A percentile compares a stretch with the other conserved stretches of the same genome.
phyloP scores from a whole-genome alignment of 2,888 invertebrate genomes.

The Geotrupes spiniger region DNA sequence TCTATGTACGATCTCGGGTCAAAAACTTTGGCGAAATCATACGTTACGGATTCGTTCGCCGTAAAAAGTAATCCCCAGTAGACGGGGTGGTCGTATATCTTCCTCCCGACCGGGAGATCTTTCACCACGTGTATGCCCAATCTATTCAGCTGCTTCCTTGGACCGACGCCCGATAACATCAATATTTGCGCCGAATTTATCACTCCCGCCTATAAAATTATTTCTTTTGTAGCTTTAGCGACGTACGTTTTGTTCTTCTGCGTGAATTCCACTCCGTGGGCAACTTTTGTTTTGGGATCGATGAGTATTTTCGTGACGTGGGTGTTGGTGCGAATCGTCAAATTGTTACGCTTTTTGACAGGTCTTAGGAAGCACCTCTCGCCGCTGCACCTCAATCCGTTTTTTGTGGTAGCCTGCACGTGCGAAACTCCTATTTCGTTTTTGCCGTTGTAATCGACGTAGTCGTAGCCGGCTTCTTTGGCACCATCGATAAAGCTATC shows the following conservation, averaged over 20 bases:
- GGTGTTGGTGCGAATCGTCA: slow-evolving; percentile 37
- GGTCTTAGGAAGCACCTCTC: no score
- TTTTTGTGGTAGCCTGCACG: slow-evolving; percentile 53
- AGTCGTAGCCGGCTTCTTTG: slow-evolving; percentile 58
- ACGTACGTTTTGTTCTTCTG: no score
- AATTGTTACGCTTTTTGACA: not conserved
- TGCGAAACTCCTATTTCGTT: slow-evolving; percentile 55
- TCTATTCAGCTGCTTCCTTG: slow-evolving; percentile 36
- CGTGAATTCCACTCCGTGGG: slow-evolving; percentile 47
- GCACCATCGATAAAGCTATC: no score
- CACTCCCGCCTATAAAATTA: slow-evolving; percentile 57
- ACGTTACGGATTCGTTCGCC: no score
- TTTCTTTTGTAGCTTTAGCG: slow-evolving; percentile 51
- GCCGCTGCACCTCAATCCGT: slow-evolving; percentile 46
- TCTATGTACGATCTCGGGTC: no score
- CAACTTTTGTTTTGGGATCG: slow-evolving; percentile 58
- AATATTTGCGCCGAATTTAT: slow-evolving; percentile 55
- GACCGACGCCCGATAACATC: slow-evolving; percentile 52
- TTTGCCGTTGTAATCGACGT: slow-evolving; percentile 60
- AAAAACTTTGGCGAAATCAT: not conserved
- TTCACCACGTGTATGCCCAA: slow-evolving; percentile 36
- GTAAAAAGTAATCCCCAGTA: slow-evolving; percentile 52
- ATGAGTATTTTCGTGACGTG: slow-evolving; percentile 61
- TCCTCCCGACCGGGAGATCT: slow-evolving; percentile 47
- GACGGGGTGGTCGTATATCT: slow-evolving; percentile 41